phyloP scores from a whole-genome alignment of 2,113 vertebrate species.

The Calypte anna region DNA sequence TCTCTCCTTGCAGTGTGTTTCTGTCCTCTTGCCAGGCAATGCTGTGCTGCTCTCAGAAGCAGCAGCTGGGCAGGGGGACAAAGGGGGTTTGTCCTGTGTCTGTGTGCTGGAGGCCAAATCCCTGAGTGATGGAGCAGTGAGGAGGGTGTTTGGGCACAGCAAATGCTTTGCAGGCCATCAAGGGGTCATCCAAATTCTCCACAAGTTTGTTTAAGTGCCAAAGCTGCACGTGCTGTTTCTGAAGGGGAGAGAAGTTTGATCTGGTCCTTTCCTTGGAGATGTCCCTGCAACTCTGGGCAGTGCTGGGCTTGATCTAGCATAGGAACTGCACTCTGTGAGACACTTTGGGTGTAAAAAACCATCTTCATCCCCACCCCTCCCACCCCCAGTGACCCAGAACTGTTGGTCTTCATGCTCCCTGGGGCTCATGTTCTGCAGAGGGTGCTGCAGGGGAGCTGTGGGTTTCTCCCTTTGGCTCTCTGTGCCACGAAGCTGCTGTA shows the following conservation, averaged over 20 bases:
- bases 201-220: background rate
- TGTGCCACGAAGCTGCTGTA: accelerated
- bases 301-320: accelerated
- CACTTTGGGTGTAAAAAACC: background rate
- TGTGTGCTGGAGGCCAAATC: background rate
- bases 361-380: background rate
- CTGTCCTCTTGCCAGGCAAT: background rate
- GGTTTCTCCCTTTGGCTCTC: background rate
- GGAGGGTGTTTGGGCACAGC: background rate
- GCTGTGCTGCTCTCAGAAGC: background rate
- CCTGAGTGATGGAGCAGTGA: background rate
- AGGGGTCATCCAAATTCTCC: background rate
- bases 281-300: accelerated
- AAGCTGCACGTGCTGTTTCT: background rate
- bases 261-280: background rate
- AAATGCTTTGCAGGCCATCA: accelerated
- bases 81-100: accelerated
- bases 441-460: background rate
- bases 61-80: background rate
- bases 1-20: background rate
- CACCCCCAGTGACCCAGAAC: background rate
- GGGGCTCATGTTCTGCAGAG: background rate
- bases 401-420: background rate
- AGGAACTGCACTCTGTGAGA: background rate
- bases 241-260: background rate